Evolutionary conservation across 2,888 invertebrate species (phyloP), one percentile per base, ranked within the genome.

Genomic region (Xanthorhoe spadicearia): DNA sequence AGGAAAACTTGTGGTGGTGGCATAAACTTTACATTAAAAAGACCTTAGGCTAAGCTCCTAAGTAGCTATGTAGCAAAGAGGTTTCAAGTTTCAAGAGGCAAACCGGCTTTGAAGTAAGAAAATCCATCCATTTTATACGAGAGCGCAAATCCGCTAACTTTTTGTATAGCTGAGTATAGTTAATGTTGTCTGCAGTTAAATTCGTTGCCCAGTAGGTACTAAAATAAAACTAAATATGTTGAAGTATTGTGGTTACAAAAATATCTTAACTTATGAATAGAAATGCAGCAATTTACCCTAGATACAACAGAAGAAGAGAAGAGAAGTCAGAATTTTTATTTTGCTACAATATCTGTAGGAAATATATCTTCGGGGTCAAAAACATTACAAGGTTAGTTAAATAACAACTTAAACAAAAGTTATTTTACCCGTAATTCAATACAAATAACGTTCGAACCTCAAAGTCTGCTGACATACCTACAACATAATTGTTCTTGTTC

Each of bases 1-100:
- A 51, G 51, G 15, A 52, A 43, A 43, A 23, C 19, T 51, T 38
- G 9, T 10, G 13, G 1, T 8, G 13, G 8, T 48, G 54, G 54
- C 18, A 61, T 49, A 54, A 61, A 56, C 60, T 56, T 56, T 50
- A n/a, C 38, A 38, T 59, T 19, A 58, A n/a, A 7, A 35, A 17
- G 53, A 43, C 13, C 35, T 35, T 38, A 10, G 13, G 28, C 7
- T n/a, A 38, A 61, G 19, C 28, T 15, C 43, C 19, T 68, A 60
- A 71, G 66, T 64, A 55, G 60, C 56, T 62, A 66, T 62, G 62
- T 8, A 51, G 43, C 49, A 55, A 68, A 67, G 50, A 59, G 60
- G 62, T 61, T 58, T 70, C 59, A 61, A 59, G 61, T 64, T 66
- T 60, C 64, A 65, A 59, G 64, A 58, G 43, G 53, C 55, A 67